Percentiles rank a stretch among this genome's conserved stretches.
These are phyloP conservation scores for Avahi laniger DNA, from an alignment of 2,797 vertebrate species.

Conservation along the genomic window DNA sequence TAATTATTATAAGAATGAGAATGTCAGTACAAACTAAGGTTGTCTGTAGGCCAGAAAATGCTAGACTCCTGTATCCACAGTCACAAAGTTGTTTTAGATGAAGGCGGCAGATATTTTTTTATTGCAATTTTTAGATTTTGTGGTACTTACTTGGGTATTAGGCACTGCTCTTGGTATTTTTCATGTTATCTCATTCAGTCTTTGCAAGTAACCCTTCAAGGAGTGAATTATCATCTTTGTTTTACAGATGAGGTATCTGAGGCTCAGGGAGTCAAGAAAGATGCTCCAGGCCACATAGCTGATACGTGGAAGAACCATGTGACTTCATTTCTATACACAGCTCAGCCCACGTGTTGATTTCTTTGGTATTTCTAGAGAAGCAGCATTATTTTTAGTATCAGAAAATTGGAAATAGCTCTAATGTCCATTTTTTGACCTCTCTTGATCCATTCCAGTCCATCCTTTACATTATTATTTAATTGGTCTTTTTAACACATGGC, in stretches of 20 bases:
- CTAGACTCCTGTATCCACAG: background rate
- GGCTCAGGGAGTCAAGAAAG: background rate
- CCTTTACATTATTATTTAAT: background rate
- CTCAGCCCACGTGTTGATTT: background rate
- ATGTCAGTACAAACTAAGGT: background rate
- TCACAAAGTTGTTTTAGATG: background rate
- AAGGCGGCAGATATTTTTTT: background rate
- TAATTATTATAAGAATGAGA: background rate
- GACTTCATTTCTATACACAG: background rate
- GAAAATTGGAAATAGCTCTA: background rate
- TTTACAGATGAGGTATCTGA: background rate
- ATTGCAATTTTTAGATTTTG: background rate
- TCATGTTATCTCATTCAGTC: background rate
- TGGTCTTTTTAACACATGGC: background rate
- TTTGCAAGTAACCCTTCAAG: background rate
- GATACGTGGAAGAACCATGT: background rate
- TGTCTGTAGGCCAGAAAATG: background rate
- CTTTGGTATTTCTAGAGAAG: background rate
- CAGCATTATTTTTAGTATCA: constrained; percentile 8
- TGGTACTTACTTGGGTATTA: background rate
- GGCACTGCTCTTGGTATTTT: background rate
- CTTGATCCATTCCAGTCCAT: background rate
- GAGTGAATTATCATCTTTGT: background rate
- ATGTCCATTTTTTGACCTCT: background rate
- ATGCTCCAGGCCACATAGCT: background rate